Evolutionary conservation across 2,888 invertebrate genomes (phyloP).

Genomic region (Campopleginae sp.): DNA sequence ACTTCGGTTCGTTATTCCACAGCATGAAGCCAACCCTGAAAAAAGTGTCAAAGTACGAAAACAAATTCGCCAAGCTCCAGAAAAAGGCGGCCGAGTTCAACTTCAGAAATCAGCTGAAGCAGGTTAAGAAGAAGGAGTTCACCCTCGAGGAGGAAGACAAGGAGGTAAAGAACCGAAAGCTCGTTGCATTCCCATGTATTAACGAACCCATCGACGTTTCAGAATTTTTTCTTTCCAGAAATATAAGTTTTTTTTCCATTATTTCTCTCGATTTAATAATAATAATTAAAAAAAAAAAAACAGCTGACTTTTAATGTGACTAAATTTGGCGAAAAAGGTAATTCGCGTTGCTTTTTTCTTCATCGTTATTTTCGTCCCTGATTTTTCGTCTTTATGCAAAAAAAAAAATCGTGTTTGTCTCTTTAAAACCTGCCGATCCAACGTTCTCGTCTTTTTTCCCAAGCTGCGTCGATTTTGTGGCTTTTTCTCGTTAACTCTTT

Average conservation of each 20-base stretch:
- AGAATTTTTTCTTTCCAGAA: background rate
- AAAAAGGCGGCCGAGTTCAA: conserved; percentile 99
- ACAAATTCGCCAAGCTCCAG: conserved; percentile 99
- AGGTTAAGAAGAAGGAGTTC: conserved; percentile 99
- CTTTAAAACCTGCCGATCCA: conserved; percentile 47
- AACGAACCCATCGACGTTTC: background rate
- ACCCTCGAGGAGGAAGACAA: conserved; percentile 99
- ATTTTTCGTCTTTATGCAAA: conserved; percentile 13
- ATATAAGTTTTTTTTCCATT: background rate
- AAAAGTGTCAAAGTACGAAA: conserved; percentile 99
- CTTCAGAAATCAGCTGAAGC: conserved; percentile 99
- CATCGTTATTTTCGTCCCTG: conserved; percentile 18
- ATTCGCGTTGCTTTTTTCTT: conserved; percentile 43
- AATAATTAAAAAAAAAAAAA: conserved; percentile 19
- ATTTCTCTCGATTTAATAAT: conserved; percentile 1
- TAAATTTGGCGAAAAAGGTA: conserved; percentile 49
- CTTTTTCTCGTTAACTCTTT: conserved; percentile 41
- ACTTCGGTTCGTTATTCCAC: conserved; percentile 54
- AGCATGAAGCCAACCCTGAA: conserved; percentile 99
- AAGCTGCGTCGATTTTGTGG: conserved; percentile 60
- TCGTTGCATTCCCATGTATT: background rate
- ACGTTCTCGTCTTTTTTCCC: conserved; percentile 45
- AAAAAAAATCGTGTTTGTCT: background rate
- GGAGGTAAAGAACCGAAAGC: conserved; percentile 88
- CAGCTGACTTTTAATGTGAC: conserved; percentile 40